Evolutionary conservation across 2,113 vertebrate genomes (phyloP).

Genomic region (Oryzias melastigma): DNA sequence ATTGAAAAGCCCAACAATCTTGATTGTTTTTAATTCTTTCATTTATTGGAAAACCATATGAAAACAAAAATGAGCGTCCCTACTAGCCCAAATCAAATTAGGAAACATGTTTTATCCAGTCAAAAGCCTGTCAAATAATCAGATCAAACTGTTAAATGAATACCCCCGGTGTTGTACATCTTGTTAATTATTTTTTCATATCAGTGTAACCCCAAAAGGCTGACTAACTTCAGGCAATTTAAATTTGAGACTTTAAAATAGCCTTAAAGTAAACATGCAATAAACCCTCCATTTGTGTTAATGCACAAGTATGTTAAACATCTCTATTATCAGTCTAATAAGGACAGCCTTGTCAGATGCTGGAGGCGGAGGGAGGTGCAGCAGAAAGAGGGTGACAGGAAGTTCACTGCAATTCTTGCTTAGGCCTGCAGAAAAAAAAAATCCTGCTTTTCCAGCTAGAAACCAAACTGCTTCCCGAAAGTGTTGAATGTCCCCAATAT

Average conservation of each 20-base stretch:
- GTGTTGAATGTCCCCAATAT: slow-evolving; percentile 52
- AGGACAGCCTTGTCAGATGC: slow-evolving; percentile 8
- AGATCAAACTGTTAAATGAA: too few species aligned
- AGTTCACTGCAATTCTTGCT: slow-evolving; percentile 52
- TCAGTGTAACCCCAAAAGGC: too few species aligned
- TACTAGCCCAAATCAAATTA: too few species aligned
- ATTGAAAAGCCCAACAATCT: too few species aligned
- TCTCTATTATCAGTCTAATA: slow-evolving; percentile 5
- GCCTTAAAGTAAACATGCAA: neutral
- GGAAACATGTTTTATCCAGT: too few species aligned
- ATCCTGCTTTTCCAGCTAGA: slow-evolving; percentile 44
- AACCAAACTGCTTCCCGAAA: slow-evolving; percentile 33
- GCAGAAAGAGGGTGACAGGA: slow-evolving; percentile 23
- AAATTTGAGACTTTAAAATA: neutral
- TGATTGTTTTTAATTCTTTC: too few species aligned
- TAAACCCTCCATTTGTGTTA: slow-evolving; percentile 3
- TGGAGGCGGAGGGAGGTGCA: neutral
- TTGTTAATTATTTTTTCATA: too few species aligned
- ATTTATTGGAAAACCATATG: too few species aligned
- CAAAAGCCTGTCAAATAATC: too few species aligned
- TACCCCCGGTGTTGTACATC: too few species aligned
- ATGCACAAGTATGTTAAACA: slow-evolving; percentile 15
- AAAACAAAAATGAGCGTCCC: too few species aligned
- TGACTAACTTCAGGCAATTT: too few species aligned
- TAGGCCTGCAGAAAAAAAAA: slow-evolving; percentile 32